Evolutionary conservation across 2,113 vertebrate genomes (phyloP).

Genomic region (Apodemus sylvaticus): DNA sequence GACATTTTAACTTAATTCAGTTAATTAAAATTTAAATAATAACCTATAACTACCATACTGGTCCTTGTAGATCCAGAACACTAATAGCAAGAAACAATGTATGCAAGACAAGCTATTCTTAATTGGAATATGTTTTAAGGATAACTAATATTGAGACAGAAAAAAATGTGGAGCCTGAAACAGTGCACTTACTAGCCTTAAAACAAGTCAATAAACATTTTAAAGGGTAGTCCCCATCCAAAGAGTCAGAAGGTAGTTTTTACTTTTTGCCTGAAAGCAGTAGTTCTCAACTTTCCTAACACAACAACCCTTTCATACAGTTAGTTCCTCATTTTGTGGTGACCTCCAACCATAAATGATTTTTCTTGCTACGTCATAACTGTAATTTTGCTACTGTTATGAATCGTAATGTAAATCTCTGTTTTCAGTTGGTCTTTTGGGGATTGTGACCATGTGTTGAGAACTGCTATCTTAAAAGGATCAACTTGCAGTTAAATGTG

Average conservation of each 20-base stretch:
- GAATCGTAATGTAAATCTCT: not conserved
- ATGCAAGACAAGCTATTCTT: conserved; percentile 27
- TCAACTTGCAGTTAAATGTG: not conserved
- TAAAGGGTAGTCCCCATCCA: not conserved
- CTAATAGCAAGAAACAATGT: conserved; percentile 5
- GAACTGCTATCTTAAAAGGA: conserved; percentile 28
- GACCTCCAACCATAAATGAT: not conserved
- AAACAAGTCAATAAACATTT: conserved; percentile 12
- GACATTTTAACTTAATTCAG: conserved; percentile 26
- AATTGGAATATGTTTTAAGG: conserved; percentile 47
- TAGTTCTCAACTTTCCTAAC: not conserved
- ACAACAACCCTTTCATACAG: not conserved
- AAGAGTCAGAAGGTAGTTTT: conserved; percentile 10
- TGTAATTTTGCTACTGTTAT: not conserved
- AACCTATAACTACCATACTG: conserved; percentile 3
- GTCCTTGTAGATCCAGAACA: not conserved
- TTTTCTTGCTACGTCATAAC: not conserved
- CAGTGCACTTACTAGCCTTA: conserved; percentile 3
- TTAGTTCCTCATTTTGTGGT: not conserved
- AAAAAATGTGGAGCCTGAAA: not conserved
- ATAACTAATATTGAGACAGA: not conserved
- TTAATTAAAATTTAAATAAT: conserved; percentile 42
- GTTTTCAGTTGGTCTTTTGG: not conserved
- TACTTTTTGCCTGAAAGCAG: not conserved
- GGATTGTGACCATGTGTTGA: not conserved